Evolutionary conservation across 2,888 invertebrate species (phyloP), one percentile per base, ranked within the genome.

Genomic region (Gibbula magus): DNA sequence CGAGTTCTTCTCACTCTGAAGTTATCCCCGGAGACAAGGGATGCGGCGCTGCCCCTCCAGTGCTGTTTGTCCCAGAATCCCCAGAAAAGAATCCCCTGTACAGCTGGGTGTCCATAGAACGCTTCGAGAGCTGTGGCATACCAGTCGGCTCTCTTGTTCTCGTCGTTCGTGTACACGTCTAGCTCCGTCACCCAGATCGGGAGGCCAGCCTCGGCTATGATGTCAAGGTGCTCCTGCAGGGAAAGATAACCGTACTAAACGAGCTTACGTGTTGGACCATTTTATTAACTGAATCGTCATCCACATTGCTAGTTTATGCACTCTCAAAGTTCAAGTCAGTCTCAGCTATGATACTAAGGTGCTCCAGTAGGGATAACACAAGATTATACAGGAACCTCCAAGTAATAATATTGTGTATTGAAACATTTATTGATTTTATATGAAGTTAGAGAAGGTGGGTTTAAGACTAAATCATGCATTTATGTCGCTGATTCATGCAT

Each of bases 171-270:
- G 39, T 53, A 75, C 29, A 86, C 70, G 10, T 83, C 81, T 56
- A 86, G 75, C 67, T 86, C 86, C 7, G 86, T 86, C 16, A 85
- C 79, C 85, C 84, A 86, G n/a, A 86, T 74, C 8, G 86, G 86
- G 8, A 86, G 75, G 0, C 85, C 85, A 8, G 85, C 80, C 54
- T 81, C 32, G 0, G 85, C 84, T 25, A 86, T 80, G 3, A 77
- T 82, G 77, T 86, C 85, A 10, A 86, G 78, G n/a, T 82, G 81
- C 52, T 74, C 54, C 86, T 86, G 79, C 0, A 56, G 18, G 20
- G 54, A 29, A 29, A 73, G n/a, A 22, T 20, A 20, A 73, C 4
- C 13, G 18, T 16, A 25, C 13, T 0, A 32, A 4, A 39, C 8
- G 70, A 70, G 1, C 35, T 22, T 29, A 13, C 8, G 2, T 7